Conservation (phyloP, 2,888 invertebrate species). For the Pseudoips prasinana region DNA sequence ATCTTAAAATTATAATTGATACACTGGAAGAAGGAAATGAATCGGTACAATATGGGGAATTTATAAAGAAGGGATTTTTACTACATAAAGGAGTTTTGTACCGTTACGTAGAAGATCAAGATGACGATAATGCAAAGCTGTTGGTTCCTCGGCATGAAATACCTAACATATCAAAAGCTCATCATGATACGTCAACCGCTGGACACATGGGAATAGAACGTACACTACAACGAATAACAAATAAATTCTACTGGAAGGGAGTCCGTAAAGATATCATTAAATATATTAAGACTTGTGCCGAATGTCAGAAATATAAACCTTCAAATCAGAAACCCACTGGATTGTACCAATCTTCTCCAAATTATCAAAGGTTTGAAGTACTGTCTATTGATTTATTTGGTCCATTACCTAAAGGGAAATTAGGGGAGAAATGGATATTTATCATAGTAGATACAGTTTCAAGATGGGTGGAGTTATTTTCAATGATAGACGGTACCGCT, state of each 20-base stretch:
- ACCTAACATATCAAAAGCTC: not conserved
- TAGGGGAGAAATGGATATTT: slow-evolving; percentile 21
- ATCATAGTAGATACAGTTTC: slow-evolving; percentile 29
- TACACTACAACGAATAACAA: slow-evolving; percentile 23
- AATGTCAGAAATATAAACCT: slow-evolving; percentile 43
- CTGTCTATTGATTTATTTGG: slow-evolving; percentile 37
- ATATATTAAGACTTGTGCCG: slow-evolving; percentile 31
- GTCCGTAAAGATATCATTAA: slow-evolving; percentile 13
- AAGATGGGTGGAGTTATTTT: slow-evolving; percentile 32
- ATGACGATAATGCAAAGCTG: slow-evolving; percentile 4
- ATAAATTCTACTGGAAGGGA: slow-evolving; percentile 23
- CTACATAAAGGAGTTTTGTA: slow-evolving; percentile 7
- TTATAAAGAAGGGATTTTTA: slow-evolving; percentile 4
- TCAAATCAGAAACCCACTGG: slow-evolving; percentile 41
- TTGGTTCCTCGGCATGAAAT: slow-evolving; percentile 10
- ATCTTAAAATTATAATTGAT: not conserved
- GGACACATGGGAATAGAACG: slow-evolving; percentile 1
- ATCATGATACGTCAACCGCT: slow-evolving; percentile 1
- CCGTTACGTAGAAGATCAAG: not conserved
- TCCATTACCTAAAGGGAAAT: slow-evolving; percentile 2
- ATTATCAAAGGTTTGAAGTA: slow-evolving; percentile 6
- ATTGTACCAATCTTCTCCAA: slow-evolving; percentile 34
- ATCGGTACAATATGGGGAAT: not conserved
- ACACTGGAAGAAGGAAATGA: not conserved
- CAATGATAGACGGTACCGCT: slow-evolving; percentile 25